These are phyloP conservation scores for Rutilus rutilus DNA, from an alignment of 2,113 vertebrate species.

Conservation along the genomic window DNA sequence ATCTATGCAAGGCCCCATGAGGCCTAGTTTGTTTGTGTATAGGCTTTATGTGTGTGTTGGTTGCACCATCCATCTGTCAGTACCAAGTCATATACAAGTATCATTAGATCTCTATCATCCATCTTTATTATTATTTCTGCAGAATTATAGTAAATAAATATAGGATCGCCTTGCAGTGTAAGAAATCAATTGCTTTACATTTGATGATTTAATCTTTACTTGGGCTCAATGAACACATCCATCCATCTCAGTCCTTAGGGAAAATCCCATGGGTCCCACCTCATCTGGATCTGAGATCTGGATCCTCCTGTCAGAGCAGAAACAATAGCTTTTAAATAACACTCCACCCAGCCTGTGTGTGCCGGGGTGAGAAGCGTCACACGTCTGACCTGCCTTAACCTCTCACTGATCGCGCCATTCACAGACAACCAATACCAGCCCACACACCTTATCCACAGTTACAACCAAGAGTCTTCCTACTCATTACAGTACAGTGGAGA, in stretches of 20 bases:
- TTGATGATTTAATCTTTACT: neutral
- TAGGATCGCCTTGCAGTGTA: neutral
- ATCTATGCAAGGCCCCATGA: too few species aligned
- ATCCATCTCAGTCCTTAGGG: neutral
- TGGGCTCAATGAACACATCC: neutral
- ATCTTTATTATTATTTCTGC: neutral
- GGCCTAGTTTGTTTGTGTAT: too few species aligned
- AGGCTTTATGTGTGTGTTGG: neutral
- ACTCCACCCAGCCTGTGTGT: neutral
- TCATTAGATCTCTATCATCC: neutral
- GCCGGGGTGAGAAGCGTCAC: neutral
- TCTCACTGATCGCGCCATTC: constrained; percentile 12
- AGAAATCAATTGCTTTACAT: neutral
- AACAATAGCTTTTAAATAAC: constrained; percentile 11
- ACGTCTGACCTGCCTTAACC: constrained; percentile 33
- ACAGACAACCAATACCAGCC: constrained; percentile 23
- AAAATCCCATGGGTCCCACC: neutral
- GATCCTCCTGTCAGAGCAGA: constrained; percentile 13
- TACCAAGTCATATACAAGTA: neutral
- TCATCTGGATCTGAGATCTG: constrained; percentile 1
- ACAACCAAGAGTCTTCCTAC: constrained; percentile 23
- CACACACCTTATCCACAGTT: constrained; percentile 21
- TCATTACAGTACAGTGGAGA: constrained; percentile 37
- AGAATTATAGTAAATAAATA: neutral
- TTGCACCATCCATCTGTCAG: neutral